phyloP scores from a whole-genome alignment of 2,113 vertebrate species.

The Arenaria interpres region DNA sequence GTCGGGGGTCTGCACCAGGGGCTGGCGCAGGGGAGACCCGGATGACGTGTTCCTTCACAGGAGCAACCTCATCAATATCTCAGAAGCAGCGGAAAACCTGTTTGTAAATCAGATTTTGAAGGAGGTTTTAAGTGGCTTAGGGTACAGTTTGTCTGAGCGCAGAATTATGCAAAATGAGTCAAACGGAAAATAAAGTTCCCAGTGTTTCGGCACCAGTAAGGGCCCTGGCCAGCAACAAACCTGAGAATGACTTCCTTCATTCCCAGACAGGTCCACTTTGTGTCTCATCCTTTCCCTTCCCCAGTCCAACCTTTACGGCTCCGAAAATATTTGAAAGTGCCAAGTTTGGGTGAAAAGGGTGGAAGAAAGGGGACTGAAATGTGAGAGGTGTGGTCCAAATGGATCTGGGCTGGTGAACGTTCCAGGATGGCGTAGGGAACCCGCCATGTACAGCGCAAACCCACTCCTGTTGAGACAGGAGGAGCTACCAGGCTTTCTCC shows the following conservation, averaged over 20 bases:
- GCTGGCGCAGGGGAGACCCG: neutral
- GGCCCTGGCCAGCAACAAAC: neutral
- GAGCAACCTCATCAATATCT: neutral
- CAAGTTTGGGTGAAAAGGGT: neutral
- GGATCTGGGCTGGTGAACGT: neutral
- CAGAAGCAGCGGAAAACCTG: neutral
- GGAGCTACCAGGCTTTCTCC: neutral
- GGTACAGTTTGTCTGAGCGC: neutral
- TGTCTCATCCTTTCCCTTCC: constrained; percentile 29
- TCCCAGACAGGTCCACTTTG: constrained; percentile 32
- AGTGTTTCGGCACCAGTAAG: constrained; percentile 4
- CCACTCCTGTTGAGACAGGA: rapidly evolving
- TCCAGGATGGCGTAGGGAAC: neutral
- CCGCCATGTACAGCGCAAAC: neutral
- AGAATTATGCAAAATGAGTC: constrained; percentile 37
- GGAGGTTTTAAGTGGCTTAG: neutral
- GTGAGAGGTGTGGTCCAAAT: neutral
- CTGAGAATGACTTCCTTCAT: constrained; percentile 27
- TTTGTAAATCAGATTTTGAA: neutral
- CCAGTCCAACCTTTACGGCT: neutral
- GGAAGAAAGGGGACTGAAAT: neutral
- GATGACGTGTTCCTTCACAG: rapidly evolving
- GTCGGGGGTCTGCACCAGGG: rapidly evolving
- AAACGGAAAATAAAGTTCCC: constrained; percentile 49
- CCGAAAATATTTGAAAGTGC: neutral